Percentiles rank a stretch among this genome's conserved stretches.
Evolutionary conservation across 2,113 vertebrate species (phyloP).

Genomic region (Candoia aspera): DNA sequence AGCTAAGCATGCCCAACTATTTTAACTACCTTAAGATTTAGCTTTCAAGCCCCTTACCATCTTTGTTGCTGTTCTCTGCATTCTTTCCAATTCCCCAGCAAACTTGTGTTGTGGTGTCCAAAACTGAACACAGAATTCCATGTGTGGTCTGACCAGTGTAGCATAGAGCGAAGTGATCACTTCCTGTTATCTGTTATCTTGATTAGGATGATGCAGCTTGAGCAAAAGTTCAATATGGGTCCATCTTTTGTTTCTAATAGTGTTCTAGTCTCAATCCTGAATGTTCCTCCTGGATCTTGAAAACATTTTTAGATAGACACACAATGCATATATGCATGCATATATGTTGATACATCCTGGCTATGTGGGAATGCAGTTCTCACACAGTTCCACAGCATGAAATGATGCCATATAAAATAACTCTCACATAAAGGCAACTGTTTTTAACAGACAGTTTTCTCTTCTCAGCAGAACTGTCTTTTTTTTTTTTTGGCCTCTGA

Average conservation of each 20-base stretch:
- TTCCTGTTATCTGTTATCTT: neutral
- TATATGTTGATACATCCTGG: neutral
- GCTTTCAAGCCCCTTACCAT: too few species aligned
- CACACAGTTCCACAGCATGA: neutral
- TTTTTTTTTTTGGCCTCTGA: neutral
- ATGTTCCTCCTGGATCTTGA: neutral
- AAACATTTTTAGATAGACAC: neutral
- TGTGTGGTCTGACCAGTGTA: neutral
- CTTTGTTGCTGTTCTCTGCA: too few species aligned
- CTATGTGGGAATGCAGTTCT: neutral
- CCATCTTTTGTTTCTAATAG: neutral
- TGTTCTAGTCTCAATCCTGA: neutral
- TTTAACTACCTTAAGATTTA: too few species aligned
- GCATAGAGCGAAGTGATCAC: neutral
- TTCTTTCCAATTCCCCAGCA: too few species aligned
- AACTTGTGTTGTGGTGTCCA: too few species aligned
- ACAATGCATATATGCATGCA: neutral
- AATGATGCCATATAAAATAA: neutral
- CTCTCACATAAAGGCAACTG: neutral
- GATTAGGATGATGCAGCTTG: neutral
- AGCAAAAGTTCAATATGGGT: neutral
- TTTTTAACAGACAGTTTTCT: neutral
- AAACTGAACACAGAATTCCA: neutral
- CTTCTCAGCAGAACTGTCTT: neutral
- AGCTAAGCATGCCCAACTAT: too few species aligned